Evolutionary conservation across 1,140 invertebrate genomes (phyloP), one percentile per base, ranked within the genome.

Genomic region (Micrasema minimum): DNA sequence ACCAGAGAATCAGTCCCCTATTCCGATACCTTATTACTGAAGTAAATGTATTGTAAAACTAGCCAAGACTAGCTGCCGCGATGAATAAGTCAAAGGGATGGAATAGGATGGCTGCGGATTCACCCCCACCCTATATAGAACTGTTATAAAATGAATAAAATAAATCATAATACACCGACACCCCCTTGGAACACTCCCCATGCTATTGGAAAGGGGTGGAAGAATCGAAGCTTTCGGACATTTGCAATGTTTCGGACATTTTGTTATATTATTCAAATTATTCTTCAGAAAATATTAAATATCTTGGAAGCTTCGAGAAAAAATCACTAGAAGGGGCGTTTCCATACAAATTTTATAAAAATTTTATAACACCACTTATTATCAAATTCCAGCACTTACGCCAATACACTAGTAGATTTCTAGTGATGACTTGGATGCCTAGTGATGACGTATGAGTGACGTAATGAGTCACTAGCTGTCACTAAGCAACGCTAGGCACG

Each of bases 11-110:
- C n/a, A 48, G 41, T 22, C 48, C 64, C 46, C 48, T 43, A 12
- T 67, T 45, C 5, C 51, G 62, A 51, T 61, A 67, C 65, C 71
- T 72, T 67, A 72, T 72, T 72, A 72, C 55, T 11, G 71, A 55
- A 72, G 55, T 72, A 72, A 72, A 72, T 73, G 72, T 66, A 70
- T 71, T 74, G 72, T 74, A 57, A 74, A 74, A 74, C 62, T 71
- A 71, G 71, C 68, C 67, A 43, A 43, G 38, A 61, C 41, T 69
- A 38, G 66, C 66, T 59, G 53, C 37, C 38, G 22, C 31, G 50
- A 57, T 67, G 51, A 55, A 55, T 37, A 37, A 41, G 14, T 23
- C 12, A 23, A 14, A 18, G 10, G 31, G n/a, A 18, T n/a, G 46
- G 23, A 9, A 18, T 22, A 9, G 35, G 4, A 38, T 61, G 2